phyloP scores from a whole-genome alignment of 1,140 invertebrate species.

The Schlechtendalia chinensis region DNA sequence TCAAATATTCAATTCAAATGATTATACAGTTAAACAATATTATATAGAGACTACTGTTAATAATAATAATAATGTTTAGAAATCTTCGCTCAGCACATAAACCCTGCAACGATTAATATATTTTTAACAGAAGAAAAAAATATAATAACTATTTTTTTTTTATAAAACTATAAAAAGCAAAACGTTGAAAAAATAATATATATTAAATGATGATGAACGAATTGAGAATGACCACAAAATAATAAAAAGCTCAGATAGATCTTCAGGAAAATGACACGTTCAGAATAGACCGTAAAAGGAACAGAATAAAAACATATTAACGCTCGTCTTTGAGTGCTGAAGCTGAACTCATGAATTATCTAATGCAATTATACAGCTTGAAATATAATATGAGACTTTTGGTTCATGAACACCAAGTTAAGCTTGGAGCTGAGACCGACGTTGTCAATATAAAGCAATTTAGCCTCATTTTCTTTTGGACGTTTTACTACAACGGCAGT shows the following conservation, averaged over 20 bases:
- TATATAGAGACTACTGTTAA: not conserved
- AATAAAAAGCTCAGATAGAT: constrained; percentile 13
- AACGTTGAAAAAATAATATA: not conserved
- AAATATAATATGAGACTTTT: constrained; percentile 65
- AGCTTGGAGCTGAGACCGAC: constrained; percentile 68
- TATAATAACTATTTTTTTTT: not conserved
- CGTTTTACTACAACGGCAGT: constrained; percentile 65
- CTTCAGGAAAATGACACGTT: constrained; percentile 21
- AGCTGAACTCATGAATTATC: constrained; percentile 14
- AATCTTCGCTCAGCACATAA: constrained; percentile 3
- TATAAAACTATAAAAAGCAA: not conserved
- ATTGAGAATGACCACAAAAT: constrained; percentile 11
- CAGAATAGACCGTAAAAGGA: constrained; percentile 13
- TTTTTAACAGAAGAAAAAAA: not conserved
- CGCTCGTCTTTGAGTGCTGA: constrained; percentile 18
- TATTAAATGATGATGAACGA: too few species aligned
- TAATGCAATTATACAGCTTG: constrained; percentile 56
- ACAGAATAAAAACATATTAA: constrained; percentile 23
- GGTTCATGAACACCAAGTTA: constrained; percentile 64
- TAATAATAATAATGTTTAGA: not conserved
- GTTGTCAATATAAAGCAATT: constrained; percentile 63
- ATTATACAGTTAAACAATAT: constrained; percentile 3
- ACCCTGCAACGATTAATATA: constrained; percentile 5
- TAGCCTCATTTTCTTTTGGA: constrained; percentile 59
- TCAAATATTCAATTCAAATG: constrained; percentile 36